Conservation (phyloP, 2,797 vertebrate genomes). For the Oceanodroma leucorhoa region DNA sequence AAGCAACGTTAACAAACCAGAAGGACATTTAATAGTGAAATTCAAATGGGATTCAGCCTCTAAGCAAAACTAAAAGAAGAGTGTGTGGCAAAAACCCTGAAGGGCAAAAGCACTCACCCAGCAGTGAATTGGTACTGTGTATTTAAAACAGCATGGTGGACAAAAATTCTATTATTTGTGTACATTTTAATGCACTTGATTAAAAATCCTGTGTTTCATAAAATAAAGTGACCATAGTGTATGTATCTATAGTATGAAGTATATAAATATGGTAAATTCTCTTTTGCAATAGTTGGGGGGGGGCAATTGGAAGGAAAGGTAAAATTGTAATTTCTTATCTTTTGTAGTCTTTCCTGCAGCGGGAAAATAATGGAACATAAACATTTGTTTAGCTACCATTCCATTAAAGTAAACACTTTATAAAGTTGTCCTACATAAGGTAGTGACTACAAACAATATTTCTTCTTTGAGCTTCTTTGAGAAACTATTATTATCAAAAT, state of each 20-base stretch:
- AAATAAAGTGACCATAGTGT: neutral
- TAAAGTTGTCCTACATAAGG: neutral
- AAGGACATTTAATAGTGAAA: neutral
- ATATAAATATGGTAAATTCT: neutral
- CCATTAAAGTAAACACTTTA: neutral
- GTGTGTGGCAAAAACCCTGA: neutral
- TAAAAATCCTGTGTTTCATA: neutral
- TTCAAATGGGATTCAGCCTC: neutral
- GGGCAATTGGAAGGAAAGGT: neutral
- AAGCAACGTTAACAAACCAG: neutral
- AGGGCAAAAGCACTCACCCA: neutral
- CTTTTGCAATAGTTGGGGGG: neutral
- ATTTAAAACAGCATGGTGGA: neutral
- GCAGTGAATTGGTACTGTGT: neutral
- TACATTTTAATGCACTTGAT: neutral
- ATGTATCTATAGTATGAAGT: neutral
- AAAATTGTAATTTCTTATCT: neutral
- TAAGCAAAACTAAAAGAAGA: neutral
- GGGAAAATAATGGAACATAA: neutral
- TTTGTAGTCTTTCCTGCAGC: neutral
- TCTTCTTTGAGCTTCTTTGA: neutral
- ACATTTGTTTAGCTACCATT: neutral
- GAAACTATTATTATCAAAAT: neutral
- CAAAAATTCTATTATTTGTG: neutral
- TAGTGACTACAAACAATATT: neutral